Conservation (phyloP, 2,888 invertebrate genomes). For the Liopterus haemorrhoidalis region DNA sequence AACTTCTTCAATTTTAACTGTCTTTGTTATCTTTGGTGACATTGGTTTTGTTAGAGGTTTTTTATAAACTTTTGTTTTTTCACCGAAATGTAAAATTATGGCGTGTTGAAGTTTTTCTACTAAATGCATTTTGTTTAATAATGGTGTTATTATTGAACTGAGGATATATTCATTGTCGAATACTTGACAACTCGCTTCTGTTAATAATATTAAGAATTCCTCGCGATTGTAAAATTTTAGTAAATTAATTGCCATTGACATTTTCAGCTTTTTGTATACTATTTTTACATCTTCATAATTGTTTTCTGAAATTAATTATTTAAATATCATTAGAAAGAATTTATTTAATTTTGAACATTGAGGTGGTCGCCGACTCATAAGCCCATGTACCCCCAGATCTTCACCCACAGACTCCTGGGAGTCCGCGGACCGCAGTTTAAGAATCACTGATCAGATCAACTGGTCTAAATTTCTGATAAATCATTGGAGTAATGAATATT, state of each 20-base stretch:
- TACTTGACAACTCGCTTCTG: slow-evolving; percentile 46
- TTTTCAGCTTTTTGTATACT: slow-evolving; percentile 28
- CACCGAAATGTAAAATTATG: slow-evolving; percentile 16
- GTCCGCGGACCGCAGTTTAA: too few relatives aligned
- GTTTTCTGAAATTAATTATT: too few relatives aligned
- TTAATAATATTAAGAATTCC: slow-evolving; percentile 46
- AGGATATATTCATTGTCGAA: slow-evolving; percentile 51
- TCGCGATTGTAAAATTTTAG: slow-evolving; percentile 47
- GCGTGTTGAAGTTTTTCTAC: slow-evolving; percentile 30
- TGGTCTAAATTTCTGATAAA: too few relatives aligned
- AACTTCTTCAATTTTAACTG: neutral
- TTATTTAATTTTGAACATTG: too few relatives aligned
- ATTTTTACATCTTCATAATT: slow-evolving; percentile 31
- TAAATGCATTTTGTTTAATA: slow-evolving; percentile 41
- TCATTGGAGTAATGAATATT: too few relatives aligned
- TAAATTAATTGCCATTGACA: slow-evolving; percentile 35
- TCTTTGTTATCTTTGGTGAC: slow-evolving; percentile 28
- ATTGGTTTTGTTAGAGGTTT: slow-evolving; percentile 33
- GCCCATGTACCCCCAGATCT: too few relatives aligned
- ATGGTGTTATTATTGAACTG: slow-evolving; percentile 48
- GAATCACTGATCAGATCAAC: too few relatives aligned
- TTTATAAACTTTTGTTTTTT: slow-evolving; percentile 11
- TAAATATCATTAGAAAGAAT: too few relatives aligned
- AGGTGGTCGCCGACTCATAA: too few relatives aligned
- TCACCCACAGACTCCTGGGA: too few relatives aligned